Evolutionary conservation across 2,797 vertebrate genomes (phyloP).

Genomic region (Brachyalestes nurse): DNA sequence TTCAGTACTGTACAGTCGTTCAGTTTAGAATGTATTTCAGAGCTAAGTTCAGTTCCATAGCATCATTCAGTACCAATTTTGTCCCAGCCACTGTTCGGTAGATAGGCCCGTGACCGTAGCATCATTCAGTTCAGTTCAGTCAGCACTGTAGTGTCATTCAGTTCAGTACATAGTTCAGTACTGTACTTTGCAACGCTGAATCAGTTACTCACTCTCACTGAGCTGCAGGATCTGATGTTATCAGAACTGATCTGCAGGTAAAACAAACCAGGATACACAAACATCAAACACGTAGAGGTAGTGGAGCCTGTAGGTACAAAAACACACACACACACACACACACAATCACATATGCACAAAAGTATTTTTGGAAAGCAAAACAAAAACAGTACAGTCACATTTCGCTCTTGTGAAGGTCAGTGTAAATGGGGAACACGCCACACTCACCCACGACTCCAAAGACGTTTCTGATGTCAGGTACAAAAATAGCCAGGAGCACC

Average conservation of each 20-base stretch:
- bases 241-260: constrained; percentile 88
- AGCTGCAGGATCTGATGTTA: constrained; percentile 81
- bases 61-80: neutral
- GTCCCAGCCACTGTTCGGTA: no score
- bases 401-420: neutral
- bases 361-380: neutral
- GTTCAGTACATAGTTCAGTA: neutral
- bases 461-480: constrained; percentile 90
- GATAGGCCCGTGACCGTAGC: no score
- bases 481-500: constrained; percentile 87
- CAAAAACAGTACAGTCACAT: neutral
- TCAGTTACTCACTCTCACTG: constrained; percentile 81
- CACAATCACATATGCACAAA: neutral
- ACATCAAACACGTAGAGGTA: constrained; percentile 90
- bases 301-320: constrained; percentile 74
- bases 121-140: neutral
- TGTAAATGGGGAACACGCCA: neutral
- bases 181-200: neutral
- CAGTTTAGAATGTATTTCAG: no score
- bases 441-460: constrained; percentile 86
- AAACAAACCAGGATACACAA: constrained; percentile 92
- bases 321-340: neutral
- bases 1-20: no score
- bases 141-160: no score
- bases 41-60: neutral